Base-by-base conservation (phyloP, 2,113 vertebrate species). In the Dinomys branickii region DNA sequence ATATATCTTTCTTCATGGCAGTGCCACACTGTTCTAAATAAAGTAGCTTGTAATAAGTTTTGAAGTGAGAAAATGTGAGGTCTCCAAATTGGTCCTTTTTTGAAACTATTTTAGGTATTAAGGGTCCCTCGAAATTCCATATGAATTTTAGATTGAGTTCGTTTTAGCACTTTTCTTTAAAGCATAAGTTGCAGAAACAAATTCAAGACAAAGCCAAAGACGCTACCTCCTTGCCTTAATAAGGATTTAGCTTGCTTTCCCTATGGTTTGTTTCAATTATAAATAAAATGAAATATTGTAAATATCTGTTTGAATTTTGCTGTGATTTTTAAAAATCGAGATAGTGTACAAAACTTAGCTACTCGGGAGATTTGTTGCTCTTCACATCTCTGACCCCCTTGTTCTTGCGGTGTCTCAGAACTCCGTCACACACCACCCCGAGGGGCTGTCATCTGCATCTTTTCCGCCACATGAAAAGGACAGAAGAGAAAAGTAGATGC, bases 161-260 rank as follows among this genome's bases (percentile, higher is more conserved):
- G 28, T 88, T 56, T 56, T 71, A 81, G 17, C 4, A 89, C 59
- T 91, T 90, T 8, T 71, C 33, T 71, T 77, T 91, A 38, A 93
- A 71, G 59, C 30, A 78, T 58, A 75, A 71, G 83, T 90, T 80
- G 78, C 50, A 83, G 91, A 94, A 82, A 4, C n/a, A 75, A 78
- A 88, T 50, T 1, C 16, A 90, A 85, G 69, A 80, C 4, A 52
- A 80, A 93, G 81, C 33, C 54, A 90, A 78, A 88, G 7, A 26
- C 58, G 30, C 30, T 80, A 61, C 1, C 19, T 84, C 9, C 44
- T 87, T 19, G 12, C n/a, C 1, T 81, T 41, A 75, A 19, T 50
- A 89, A 89, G 3, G 3, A 83, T 86, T 69, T 56, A 78, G 47
- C 41, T 77, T n/a, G 75, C 11, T 30, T 88, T 77, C 7, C 38